phyloP scores from a whole-genome alignment of 2,888 invertebrate genomes.

The Teinopalpus imperialis region DNA sequence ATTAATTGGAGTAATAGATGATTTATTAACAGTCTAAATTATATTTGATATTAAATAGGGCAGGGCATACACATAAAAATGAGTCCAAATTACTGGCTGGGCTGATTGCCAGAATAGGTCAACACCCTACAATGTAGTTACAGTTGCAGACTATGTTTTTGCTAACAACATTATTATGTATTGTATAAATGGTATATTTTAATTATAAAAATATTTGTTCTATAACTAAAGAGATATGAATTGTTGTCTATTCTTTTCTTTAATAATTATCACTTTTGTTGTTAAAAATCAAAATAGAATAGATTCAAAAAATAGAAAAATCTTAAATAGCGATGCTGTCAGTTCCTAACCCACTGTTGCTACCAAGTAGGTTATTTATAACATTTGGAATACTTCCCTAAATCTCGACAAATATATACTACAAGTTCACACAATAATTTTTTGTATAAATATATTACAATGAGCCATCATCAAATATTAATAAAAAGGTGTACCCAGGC shows the following conservation, averaged over 20 bases:
- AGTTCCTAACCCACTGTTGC: constrained; percentile 39
- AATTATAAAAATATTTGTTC: too few species aligned
- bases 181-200: too few species aligned
- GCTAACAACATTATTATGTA: too few species aligned
- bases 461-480: constrained; percentile 1
- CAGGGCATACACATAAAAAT: too few species aligned
- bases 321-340: constrained; percentile 41
- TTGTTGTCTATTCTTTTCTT: too few species aligned
- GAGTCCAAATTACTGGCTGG: too few species aligned
- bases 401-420: constrained; percentile 29
- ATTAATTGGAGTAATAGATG: too few species aligned
- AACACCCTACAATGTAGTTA: constrained; percentile 47
- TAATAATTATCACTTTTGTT: too few species aligned
- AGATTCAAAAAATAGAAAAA: too few species aligned
- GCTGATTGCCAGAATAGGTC: constrained; percentile 65
- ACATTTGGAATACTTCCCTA: constrained; percentile 55
- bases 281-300: neutral
- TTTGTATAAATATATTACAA: neutral
- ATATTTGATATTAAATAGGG: too few species aligned
- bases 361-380: constrained; percentile 64
- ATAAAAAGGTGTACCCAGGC: constrained; percentile 23
- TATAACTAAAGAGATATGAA: too few species aligned
- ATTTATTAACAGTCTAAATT: too few species aligned
- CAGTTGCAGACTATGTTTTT: neutral
- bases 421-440: constrained; percentile 14